Percentiles rank a stretch among this genome's conserved stretches.
Conservation (phyloP, 2,888 invertebrate genomes). For the Drosophila mercatorum region DNA sequence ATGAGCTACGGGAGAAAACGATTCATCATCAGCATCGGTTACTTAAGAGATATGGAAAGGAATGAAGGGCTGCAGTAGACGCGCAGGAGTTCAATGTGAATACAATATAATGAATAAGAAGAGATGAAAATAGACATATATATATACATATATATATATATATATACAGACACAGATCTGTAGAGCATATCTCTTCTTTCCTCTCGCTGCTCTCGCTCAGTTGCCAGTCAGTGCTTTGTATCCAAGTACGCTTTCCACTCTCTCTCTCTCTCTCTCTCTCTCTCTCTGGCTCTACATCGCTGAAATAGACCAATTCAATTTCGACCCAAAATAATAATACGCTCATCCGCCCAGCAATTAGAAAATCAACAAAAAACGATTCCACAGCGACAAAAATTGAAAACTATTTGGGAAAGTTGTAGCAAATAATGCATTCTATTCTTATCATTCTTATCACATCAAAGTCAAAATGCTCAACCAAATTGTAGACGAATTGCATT, state of each 20-base stretch:
- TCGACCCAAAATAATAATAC: not conserved
- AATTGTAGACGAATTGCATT: conserved; percentile 33
- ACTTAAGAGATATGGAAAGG: conserved; percentile 22
- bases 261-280: not conserved
- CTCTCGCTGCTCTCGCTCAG: not conserved
- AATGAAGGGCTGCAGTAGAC: conserved; percentile 8
- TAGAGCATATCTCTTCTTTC: not conserved
- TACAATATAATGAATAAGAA: conserved; percentile 2
- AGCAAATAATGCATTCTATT: conserved; percentile 58
- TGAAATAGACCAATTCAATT: conserved; percentile 4
- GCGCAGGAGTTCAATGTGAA: conserved; percentile 14
- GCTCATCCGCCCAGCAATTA: not conserved
- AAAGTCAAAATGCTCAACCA: conserved; percentile 47
- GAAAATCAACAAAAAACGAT: not conserved
- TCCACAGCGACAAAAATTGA: conserved; percentile 34
- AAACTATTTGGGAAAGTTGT: conserved; percentile 40
- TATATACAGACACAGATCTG: not conserved
- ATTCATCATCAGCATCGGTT: conserved; percentile 18
- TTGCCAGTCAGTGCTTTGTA: not conserved
- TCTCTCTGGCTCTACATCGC: not conserved
- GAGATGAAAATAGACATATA: too few relatives aligned
- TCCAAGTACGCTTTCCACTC: too few relatives aligned
- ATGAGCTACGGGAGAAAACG: conserved; percentile 11
- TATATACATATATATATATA: too few relatives aligned
- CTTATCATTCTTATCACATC: conserved; percentile 55